Evolutionary conservation across 2,113 vertebrate genomes (phyloP).

Genomic region (Spilogale gracilis): DNA sequence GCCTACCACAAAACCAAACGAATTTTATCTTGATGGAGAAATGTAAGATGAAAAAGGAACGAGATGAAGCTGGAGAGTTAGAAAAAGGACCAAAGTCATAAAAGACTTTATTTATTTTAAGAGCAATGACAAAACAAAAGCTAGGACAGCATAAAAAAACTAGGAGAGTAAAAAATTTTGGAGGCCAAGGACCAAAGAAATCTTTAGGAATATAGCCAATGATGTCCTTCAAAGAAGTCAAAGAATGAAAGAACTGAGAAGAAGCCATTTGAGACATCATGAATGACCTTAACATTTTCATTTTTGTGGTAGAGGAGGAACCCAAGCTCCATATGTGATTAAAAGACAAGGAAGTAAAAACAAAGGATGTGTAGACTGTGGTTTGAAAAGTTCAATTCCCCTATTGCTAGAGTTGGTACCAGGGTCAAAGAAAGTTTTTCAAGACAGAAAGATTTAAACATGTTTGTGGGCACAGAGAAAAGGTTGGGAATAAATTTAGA

Average conservation of each 20-base stretch:
- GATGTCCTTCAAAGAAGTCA: background rate
- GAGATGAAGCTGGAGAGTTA: background rate
- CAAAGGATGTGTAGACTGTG: background rate
- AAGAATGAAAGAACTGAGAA: background rate
- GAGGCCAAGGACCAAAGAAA: background rate
- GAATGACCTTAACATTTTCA: background rate
- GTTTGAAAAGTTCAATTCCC: background rate
- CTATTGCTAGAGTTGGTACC: background rate
- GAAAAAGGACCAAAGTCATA: background rate
- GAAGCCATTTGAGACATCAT: background rate
- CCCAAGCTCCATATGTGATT: background rate
- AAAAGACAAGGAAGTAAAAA: background rate
- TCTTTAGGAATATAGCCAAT: background rate
- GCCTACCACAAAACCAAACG: background rate
- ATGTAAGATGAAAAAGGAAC: background rate
- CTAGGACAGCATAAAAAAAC: background rate
- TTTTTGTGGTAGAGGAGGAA: background rate
- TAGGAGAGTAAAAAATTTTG: background rate
- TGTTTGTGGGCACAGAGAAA: background rate
- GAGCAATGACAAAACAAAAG: background rate
- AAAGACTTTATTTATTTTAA: background rate
- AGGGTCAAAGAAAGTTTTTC: background rate
- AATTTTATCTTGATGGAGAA: background rate
- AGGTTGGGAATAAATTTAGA: background rate
- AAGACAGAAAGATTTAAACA: background rate